These are phyloP conservation scores for Iphiclides podalirius DNA, from an alignment of 2,888 invertebrate genomes.

Conservation along the genomic window DNA sequence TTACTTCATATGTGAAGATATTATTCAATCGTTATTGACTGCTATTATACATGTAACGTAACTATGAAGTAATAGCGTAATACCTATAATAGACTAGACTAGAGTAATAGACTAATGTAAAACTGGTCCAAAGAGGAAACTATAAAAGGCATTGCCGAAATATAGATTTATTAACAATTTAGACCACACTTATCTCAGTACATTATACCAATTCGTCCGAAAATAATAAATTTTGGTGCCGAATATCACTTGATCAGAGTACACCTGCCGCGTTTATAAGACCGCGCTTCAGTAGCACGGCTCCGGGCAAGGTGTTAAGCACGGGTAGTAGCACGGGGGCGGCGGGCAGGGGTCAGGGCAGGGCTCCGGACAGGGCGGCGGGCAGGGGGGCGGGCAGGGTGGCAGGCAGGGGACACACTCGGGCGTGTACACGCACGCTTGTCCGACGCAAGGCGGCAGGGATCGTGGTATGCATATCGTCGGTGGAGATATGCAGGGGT, in stretches of 20 bases:
- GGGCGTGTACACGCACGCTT: slow-evolving; percentile 47
- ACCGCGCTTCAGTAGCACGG: neutral
- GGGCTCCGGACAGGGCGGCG: slow-evolving; percentile 27
- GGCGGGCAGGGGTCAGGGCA: slow-evolving; percentile 20
- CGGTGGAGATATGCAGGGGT: slow-evolving; percentile 43
- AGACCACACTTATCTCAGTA: no score
- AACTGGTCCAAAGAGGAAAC: no score
- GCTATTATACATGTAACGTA: no score
- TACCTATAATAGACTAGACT: no score
- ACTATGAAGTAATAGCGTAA: no score
- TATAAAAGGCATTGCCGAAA: no score
- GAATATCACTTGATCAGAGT: neutral
- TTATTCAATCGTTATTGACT: no score
- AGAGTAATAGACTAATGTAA: no score
- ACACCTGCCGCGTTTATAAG: neutral
- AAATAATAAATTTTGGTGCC: neutral
- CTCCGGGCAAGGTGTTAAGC: neutral
- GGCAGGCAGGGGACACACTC: slow-evolving; percentile 2
- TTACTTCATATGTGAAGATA: no score
- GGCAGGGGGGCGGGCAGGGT: slow-evolving; percentile 17
- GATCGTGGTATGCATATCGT: slow-evolving; percentile 39
- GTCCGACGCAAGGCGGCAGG: slow-evolving; percentile 42
- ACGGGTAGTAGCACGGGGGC: neutral
- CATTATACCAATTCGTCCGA: no score
- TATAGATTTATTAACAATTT: no score